A percentile compares a stretch with the other conserved stretches of the same genome.
Conservation (phyloP, 2,113 vertebrate genomes). For the Tricholaema leucomelas region DNA sequence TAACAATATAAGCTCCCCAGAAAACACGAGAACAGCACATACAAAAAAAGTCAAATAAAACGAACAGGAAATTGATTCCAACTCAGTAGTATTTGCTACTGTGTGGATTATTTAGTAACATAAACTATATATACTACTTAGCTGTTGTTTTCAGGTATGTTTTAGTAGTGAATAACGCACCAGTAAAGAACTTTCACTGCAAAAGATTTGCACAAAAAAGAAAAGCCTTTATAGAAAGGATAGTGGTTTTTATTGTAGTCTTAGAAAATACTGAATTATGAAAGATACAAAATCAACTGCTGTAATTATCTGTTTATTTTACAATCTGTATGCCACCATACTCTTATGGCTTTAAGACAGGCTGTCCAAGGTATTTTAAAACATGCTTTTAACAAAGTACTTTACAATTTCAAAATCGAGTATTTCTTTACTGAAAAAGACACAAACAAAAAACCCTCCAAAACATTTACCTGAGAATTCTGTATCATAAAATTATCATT, state of each 20-base stretch:
- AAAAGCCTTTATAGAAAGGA: slow-evolving; percentile 72
- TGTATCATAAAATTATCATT: slow-evolving; percentile 59
- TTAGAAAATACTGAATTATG: slow-evolving; percentile 78
- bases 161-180: not conserved
- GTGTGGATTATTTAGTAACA: not conserved
- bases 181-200: slow-evolving; percentile 23
- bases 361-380: slow-evolving; percentile 71
- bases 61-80: slow-evolving; percentile 20
- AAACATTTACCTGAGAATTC: slow-evolving; percentile 80
- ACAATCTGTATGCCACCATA: slow-evolving; percentile 74
- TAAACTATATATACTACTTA: not conserved
- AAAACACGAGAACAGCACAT: not conserved
- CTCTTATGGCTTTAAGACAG: slow-evolving; percentile 71
- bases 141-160: not conserved
- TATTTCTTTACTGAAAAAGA: slow-evolving; percentile 63
- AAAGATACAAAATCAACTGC: slow-evolving; percentile 79
- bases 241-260: slow-evolving; percentile 78
- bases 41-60: not conserved
- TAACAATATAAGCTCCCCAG: not conserved
- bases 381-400: slow-evolving; percentile 78
- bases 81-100: not conserved
- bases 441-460: not conserved
- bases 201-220: slow-evolving; percentile 61
- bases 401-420: slow-evolving; percentile 76
- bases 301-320: slow-evolving; percentile 74